Evolutionary conservation across 2,888 invertebrate genomes (phyloP).

Genomic region (Amiota minor): DNA sequence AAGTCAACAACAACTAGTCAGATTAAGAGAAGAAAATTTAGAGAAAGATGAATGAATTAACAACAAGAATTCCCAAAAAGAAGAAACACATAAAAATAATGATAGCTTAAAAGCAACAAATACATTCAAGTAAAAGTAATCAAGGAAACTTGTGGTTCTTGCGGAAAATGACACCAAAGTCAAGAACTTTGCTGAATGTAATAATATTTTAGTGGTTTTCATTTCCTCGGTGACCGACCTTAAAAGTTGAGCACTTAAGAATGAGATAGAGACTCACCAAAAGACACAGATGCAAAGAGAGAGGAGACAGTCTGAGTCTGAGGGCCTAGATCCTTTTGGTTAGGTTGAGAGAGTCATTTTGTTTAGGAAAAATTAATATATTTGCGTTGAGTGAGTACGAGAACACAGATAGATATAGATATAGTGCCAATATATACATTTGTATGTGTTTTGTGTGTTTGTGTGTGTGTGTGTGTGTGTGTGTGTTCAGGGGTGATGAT

Average conservation of each 20-base stretch:
- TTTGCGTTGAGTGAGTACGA: neutral
- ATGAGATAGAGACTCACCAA: too few relatives aligned
- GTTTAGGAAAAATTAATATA: constrained; percentile 15
- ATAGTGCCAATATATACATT: too few relatives aligned
- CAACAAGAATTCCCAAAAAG: neutral
- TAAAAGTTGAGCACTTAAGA: too few relatives aligned
- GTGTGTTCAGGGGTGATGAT: neutral
- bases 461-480: neutral
- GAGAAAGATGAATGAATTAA: neutral
- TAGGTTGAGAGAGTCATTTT: neutral
- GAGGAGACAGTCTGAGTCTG: neutral
- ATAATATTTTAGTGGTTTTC: constrained; percentile 43
- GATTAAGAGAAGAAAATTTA: neutral
- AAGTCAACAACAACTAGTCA: neutral
- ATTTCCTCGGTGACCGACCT: constrained; percentile 40
- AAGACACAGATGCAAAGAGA: neutral
- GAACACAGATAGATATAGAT: neutral
- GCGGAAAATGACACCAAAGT: constrained; percentile 34
- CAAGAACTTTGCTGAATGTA: constrained; percentile 38
- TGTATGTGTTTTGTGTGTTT: too few relatives aligned
- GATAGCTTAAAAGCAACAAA: constrained; percentile 18
- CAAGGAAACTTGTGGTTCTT: constrained; percentile 40
- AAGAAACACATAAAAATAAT: neutral
- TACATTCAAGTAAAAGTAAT: constrained; percentile 38
- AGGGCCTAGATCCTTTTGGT: neutral